Conservation (phyloP, 2,888 invertebrate genomes). For the Leptopilina drosophilae region DNA sequence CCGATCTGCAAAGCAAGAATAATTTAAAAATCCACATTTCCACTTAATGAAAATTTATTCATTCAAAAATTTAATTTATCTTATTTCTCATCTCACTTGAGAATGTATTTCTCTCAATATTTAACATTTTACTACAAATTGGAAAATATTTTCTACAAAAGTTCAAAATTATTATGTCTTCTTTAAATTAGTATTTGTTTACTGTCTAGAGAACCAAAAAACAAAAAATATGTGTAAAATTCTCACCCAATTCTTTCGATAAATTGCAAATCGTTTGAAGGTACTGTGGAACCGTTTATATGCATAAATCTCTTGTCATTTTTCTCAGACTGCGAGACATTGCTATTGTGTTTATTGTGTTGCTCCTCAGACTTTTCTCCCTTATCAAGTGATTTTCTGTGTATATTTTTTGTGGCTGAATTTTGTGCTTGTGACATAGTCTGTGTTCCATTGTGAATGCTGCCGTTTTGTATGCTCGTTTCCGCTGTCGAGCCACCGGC, state of each 20-base stretch:
- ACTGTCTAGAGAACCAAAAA: background rate
- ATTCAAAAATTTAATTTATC: too few relatives aligned
- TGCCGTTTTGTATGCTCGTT: slow-evolving; percentile 72
- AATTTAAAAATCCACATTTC: too few relatives aligned
- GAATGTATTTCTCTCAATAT: too few relatives aligned
- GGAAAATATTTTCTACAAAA: too few relatives aligned
- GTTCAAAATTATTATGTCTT: too few relatives aligned
- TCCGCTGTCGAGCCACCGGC: slow-evolving; percentile 66
- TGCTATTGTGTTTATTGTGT: slow-evolving; percentile 72
- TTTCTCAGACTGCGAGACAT: slow-evolving; percentile 71
- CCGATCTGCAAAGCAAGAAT: slow-evolving; percentile 68
- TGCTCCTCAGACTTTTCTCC: slow-evolving; percentile 75
- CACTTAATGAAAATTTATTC: too few relatives aligned
- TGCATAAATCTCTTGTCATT: slow-evolving; percentile 76
- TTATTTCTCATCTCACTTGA: too few relatives aligned
- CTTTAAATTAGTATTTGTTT: too few relatives aligned
- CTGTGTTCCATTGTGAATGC: slow-evolving; percentile 71
- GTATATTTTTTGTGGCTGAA: slow-evolving; percentile 77
- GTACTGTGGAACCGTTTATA: slow-evolving; percentile 75
- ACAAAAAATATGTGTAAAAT: background rate
- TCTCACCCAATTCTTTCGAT: slow-evolving; percentile 77
- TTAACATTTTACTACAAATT: too few relatives aligned
- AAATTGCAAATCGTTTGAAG: slow-evolving; percentile 76
- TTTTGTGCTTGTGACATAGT: slow-evolving; percentile 69
- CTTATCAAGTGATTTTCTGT: slow-evolving; percentile 79